Conservation (phyloP, 2,113 vertebrate genomes). For the Rhinolophus ferrumequinum region DNA sequence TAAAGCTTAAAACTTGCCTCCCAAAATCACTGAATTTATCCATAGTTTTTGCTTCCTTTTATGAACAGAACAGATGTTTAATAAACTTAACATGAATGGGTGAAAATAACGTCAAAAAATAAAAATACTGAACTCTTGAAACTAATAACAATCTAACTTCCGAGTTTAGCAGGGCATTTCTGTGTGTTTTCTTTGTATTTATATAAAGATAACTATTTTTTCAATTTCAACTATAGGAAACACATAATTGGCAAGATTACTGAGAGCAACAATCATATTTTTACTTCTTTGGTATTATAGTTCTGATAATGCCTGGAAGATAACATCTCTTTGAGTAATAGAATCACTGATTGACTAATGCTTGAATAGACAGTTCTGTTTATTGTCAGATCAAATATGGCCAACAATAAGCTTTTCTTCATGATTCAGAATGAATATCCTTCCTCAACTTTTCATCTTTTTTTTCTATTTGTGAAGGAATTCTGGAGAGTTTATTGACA, state of each 20-base stretch:
- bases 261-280: not conserved
- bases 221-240: not conserved
- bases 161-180: not conserved
- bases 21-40: not conserved
- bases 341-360: not conserved
- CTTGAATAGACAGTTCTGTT: not conserved
- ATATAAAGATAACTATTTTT: not conserved
- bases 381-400: not conserved
- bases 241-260: not conserved
- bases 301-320: not conserved
- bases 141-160: not conserved
- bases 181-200: not conserved
- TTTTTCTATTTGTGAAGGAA: not conserved
- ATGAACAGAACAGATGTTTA: not conserved
- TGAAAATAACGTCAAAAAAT: not conserved
- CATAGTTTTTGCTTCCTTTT: not conserved
- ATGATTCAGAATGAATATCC: not conserved
- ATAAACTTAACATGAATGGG: not conserved
- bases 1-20: not conserved
- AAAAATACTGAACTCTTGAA: not conserved
- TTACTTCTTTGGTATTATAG: not conserved
- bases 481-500: not conserved
- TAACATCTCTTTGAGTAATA: not conserved
- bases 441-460: not conserved
- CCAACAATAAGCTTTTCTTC: not conserved